Conservation (phyloP, 2,888 invertebrate genomes). For the Tolmerus cingulatus region DNA sequence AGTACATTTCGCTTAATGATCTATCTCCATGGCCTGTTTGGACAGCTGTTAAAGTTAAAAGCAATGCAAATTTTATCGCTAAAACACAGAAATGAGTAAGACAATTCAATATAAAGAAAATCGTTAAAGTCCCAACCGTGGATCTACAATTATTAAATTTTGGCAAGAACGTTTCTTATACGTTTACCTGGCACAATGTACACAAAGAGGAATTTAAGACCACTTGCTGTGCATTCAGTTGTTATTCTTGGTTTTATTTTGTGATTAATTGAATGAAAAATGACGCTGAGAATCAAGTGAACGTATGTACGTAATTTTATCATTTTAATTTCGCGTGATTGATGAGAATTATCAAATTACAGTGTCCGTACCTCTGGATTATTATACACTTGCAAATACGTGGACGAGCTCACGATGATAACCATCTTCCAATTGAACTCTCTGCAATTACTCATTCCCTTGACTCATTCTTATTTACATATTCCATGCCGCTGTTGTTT, state of each 20-base stretch:
- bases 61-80: not conserved
- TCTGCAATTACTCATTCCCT: constrained; percentile 24
- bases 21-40: not conserved
- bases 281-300: not conserved
- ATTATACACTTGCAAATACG: not conserved
- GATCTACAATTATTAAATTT: not conserved
- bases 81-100: not conserved
- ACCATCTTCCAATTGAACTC: not conserved
- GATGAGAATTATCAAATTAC: constrained; percentile 2
- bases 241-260: not conserved
- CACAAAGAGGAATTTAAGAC: not conserved
- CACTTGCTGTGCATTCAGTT: not conserved
- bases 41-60: not conserved
- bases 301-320: not conserved
- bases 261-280: not conserved
- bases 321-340: not conserved
- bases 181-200: not conserved
- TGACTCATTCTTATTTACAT: constrained; percentile 12
- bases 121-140: not conserved
- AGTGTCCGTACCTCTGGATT: not conserved
- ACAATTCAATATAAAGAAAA: not conserved
- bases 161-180: not conserved
- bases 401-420: not conserved
- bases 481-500: not conserved
- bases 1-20: not conserved